phyloP scores from a whole-genome alignment of 2,113 vertebrate genomes.

The Myanophis thanlyinensis region DNA sequence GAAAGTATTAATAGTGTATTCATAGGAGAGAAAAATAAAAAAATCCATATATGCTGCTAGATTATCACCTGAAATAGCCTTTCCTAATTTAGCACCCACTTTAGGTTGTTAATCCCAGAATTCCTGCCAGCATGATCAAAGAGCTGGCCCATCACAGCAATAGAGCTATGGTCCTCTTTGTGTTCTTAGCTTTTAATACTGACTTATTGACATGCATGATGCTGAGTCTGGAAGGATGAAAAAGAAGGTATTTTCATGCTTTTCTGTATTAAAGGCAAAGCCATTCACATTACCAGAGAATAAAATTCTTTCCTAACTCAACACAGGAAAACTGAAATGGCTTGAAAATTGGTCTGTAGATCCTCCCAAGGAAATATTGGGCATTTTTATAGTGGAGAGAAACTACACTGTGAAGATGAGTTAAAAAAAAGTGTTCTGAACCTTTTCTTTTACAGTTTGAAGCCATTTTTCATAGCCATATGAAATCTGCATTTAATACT shows the following conservation, averaged over 20 bases:
- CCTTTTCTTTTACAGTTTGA: not conserved
- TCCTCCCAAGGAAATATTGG: not conserved
- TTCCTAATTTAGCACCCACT: not conserved
- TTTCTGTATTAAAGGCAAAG: not conserved
- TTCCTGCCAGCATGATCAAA: not conserved
- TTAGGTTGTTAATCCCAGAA: not conserved
- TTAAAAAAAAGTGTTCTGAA: not conserved
- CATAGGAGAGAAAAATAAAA: not conserved
- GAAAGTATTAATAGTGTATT: not conserved
- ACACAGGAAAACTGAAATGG: not conserved
- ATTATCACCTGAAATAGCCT: not conserved
- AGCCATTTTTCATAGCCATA: not conserved
- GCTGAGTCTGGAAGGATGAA: not conserved
- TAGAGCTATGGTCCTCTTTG: not conserved
- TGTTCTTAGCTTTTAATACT: not conserved
- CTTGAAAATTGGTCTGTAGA: not conserved
- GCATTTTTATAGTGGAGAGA: not conserved
- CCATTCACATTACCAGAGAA: not conserved
- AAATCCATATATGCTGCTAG: not conserved
- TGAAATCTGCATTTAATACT: not conserved
- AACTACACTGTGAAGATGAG: not conserved
- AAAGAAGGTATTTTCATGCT: not conserved
- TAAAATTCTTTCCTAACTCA: not conserved
- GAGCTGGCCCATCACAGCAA: not conserved
- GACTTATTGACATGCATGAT: not conserved